A percentile compares a stretch with the other conserved stretches of the same genome.
Evolutionary conservation across 2,113 vertebrate genomes (phyloP).

Genomic region (Vireo altiloquus): DNA sequence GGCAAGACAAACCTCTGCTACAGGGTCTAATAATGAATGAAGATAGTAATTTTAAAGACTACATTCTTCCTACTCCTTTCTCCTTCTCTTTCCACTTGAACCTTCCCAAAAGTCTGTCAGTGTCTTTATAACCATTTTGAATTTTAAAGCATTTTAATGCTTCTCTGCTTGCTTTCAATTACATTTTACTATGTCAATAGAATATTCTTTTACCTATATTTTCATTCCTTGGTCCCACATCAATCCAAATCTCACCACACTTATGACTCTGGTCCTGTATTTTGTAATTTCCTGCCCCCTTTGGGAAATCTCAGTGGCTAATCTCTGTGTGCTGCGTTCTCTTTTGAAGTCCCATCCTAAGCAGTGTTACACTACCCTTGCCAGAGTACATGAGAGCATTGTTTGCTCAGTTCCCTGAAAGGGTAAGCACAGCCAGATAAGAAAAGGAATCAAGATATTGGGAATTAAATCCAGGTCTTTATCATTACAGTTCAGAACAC

Average conservation of each 20-base stretch:
- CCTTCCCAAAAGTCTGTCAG: background rate
- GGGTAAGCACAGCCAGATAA: background rate
- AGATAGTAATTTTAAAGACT: background rate
- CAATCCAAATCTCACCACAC: background rate
- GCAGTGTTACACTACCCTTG: background rate
- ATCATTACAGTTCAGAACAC: background rate
- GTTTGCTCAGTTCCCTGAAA: background rate
- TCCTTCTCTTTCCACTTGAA: background rate
- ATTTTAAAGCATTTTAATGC: background rate
- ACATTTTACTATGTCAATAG: background rate
- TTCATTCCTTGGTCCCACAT: background rate
- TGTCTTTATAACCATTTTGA: background rate
- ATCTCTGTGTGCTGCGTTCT: background rate
- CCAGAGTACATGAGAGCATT: background rate
- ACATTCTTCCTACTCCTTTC: background rate
- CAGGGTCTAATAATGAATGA: background rate
- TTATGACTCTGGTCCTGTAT: background rate
- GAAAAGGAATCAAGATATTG: constrained; percentile 36
- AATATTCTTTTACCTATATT: background rate
- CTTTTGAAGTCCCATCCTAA: background rate
- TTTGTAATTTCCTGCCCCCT: background rate
- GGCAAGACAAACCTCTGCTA: background rate
- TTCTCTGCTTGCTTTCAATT: background rate
- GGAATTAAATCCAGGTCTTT: constrained; percentile 52
- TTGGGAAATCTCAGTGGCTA: background rate